Evolutionary conservation across 2,113 vertebrate species (phyloP), one percentile per base, ranked within the genome.

Genomic region (Columba janthina): DNA sequence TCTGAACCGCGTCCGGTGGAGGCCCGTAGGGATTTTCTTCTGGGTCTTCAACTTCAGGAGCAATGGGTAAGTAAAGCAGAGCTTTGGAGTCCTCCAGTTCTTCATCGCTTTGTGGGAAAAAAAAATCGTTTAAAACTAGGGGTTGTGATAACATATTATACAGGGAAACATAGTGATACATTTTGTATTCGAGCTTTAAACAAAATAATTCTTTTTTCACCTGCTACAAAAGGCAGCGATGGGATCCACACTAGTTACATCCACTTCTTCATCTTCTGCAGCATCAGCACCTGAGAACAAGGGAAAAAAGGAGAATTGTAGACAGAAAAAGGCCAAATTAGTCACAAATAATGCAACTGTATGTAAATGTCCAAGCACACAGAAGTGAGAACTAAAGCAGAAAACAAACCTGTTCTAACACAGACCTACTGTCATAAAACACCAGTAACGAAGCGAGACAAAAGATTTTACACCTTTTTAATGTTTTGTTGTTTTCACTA

Each of bases 171-270:
- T 19, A 38, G 22, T 1, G 26, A 42, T 17, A 5, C 3, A 6
- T n/a, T 32, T 32, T 16, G 7, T 32, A 48, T 42, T 66, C 12
- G 16, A 9, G 29, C 24, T 77, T 57, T 6, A 34, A 83, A 42
- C 13, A 78, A 51, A 36, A 36, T 15, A 9, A 16, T 44, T 2
- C 21, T 28, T 46, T 61, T 32, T 80, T 95, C 92, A 98, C 99
- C 99, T 99, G 98, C 99, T 99, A 94, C 99, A 99, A 91, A 99
- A 99, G 17, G 99, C 99, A 42, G 99, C 98, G 1, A 99, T 99
- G 14, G 99, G 99, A 65, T 99, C 99, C n/a, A 99, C 99, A 1
- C 99, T 99, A 1, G 99, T 99, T 70, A 99, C 99, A 44, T 99
- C 99, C 74, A 99, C 99, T 93, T 99, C 99, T 85, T 99, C 99